These are phyloP conservation scores for Trialeurodes vaporariorum DNA, from an alignment of 1,140 invertebrate species.

Conservation along the genomic window DNA sequence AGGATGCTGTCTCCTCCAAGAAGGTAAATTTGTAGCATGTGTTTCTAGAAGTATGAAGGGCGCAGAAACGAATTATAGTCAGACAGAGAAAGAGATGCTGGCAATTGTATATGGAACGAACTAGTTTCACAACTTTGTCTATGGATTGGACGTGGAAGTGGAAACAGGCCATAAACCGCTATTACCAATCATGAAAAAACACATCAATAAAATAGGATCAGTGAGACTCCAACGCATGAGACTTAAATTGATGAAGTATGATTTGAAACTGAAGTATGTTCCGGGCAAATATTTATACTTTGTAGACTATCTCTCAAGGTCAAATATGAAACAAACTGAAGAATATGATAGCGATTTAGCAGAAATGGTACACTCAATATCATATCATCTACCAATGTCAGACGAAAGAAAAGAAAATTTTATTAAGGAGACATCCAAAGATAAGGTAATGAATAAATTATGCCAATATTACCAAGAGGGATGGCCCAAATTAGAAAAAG, in stretches of 20 bases:
- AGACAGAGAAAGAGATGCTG: constrained; percentile 6
- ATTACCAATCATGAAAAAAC: neutral
- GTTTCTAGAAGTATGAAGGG: neutral
- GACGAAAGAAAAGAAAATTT: constrained; percentile 16
- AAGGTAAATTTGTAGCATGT: neutral
- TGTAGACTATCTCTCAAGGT: no score
- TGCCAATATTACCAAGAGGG: constrained; percentile 17
- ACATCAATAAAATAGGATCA: neutral
- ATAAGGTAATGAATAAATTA: constrained; percentile 19
- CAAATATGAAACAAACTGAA: no score
- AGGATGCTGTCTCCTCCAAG: neutral
- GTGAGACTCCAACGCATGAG: neutral
- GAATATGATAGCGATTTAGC: no score
- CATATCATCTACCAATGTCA: no score
- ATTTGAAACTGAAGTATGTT: neutral
- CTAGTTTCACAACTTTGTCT: neutral
- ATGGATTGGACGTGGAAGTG: neutral
- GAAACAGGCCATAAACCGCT: neutral
- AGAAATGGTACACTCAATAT: no score
- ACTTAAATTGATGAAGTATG: neutral
- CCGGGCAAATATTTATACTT: neutral
- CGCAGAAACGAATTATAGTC: neutral
- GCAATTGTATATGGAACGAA: neutral
- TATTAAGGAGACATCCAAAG: constrained; percentile 17
- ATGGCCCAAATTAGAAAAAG: constrained; percentile 17